Evolutionary conservation across 2,797 vertebrate genomes (phyloP), one percentile per base, ranked within the genome.

Genomic region (Uromys caudimaculatus): DNA sequence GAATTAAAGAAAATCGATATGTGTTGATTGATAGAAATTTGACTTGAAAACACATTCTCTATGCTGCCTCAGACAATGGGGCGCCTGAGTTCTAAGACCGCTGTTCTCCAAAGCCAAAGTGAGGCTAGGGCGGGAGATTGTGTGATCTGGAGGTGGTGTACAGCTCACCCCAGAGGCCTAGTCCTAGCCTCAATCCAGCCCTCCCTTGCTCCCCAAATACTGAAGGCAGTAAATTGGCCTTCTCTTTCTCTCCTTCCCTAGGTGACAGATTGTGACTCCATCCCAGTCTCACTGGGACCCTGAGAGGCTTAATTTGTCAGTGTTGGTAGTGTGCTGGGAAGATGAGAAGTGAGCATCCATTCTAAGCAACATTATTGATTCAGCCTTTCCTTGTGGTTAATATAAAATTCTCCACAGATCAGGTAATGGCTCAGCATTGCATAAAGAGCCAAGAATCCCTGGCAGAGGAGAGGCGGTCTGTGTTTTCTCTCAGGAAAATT

Each of bases 1-100:
- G 97, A 95, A 93, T 98, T 97, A 96, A 95, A 95, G 69, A 35
- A 95, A 97, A 96, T 97, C 94, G 29, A 84, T 94, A 69, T 69
- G 3, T 71, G 64, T 78, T 38, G 93, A 92, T 79, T 81, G 98
- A 96, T 96, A 89, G 97, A 95, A 94, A 95, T 95, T 90, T 92
- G 95, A 94, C 90, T 79, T 12, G 87, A 95, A 90, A 76, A 41
- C 6, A 17, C 4, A 69, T 91, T 96, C 54, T 54, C 12, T 16
- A 4, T 0, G 29, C 85, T 86, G 17, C 4, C 85, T 67, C 13
- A 44, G 69, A 3, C 52, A 14, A 3, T 1, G 17, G 0, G 93
- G 50, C 24, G 69, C 95, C 85, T 0, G 0, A 89, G 60, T 79
- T 41, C n/a, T n/a, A 24, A 83, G 93, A 14, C 4, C 0, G 13